Base-by-base conservation (phyloP, 2,797 vertebrate species). In the Platyrinchus mystaceus region DNA sequence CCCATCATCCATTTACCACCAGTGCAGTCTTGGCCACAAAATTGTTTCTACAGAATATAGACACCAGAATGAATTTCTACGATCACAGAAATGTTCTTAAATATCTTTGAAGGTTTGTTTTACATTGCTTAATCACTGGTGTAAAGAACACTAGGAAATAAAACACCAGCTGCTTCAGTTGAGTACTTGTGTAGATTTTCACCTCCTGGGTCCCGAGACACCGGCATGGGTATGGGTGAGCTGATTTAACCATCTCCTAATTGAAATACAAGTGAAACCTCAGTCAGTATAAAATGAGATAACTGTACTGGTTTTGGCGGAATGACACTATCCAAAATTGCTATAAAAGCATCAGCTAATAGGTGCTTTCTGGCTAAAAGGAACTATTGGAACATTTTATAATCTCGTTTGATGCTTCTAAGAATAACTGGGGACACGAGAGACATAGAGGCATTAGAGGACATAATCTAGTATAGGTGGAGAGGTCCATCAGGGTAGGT, bases 381-480 rank as follows among this genome's bases (percentile, higher is more conserved):
- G 19, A 58, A 12, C 3, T 26, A 9, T 4, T 56, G 14, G 8
- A 14, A 49, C 5, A 28, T 32, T 41, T 5, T 17, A 27, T 10
- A 62, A 32, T 41, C 16, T 58, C 9, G 1, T 63, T 70, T 47
- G n/a, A 59, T 19, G 3, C 3, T 75, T 56, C 46, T 68, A 14
- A 27, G 27, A 37, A 53, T 8, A 71, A 76, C 10, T n/a, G 59
- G 7, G 5, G 26, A 12, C 6, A 14, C 22, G 32, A 53, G 27
- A 81, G 41, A 59, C 4, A 66, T 47, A 64, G 16, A 69, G 4
- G 3, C 0, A 0, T 34, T 56, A n/a, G 9, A 83, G 11, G 3
- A 50, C 12, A 14, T 77, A 9, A 66, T 43, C 21, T 43, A 21
- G 7, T 6, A 16, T 37, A 62, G n/a, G 11, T 47, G 18, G 4